These are phyloP conservation scores for Lutjanus argentimaculatus DNA, from an alignment of 2,797 vertebrate species.

Conservation along the genomic window DNA sequence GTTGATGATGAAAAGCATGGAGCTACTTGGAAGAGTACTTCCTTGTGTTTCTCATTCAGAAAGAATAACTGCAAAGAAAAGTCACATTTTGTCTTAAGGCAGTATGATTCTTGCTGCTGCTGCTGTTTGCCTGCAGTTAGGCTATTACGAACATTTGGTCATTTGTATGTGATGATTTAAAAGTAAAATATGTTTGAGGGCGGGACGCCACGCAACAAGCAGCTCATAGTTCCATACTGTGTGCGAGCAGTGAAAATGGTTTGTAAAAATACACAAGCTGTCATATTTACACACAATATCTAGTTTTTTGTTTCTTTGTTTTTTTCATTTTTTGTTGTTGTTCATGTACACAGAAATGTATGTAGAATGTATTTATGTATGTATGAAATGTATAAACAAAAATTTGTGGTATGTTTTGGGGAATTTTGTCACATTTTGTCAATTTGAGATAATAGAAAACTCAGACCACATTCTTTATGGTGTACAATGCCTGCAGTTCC, in stretches of 20 bases:
- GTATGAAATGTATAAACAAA: background rate
- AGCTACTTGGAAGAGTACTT: background rate
- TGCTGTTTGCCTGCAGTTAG: rapidly evolving
- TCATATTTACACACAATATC: background rate
- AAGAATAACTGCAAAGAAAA: background rate
- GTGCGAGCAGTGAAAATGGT: background rate
- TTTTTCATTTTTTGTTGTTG: background rate
- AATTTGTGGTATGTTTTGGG: background rate
- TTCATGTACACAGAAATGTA: background rate
- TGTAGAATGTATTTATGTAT: too few species aligned
- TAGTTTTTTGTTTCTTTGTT: background rate
- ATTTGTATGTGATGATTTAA: conserved; percentile 51
- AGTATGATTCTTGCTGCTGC: too few species aligned
- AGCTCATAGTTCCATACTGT: background rate
- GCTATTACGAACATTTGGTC: background rate
- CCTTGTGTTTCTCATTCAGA: background rate
- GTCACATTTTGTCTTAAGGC: background rate
- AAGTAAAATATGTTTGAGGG: conserved; percentile 48
- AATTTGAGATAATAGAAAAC: background rate
- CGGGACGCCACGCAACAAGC: rapidly evolving
- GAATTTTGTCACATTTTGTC: background rate
- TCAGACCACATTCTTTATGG: background rate
- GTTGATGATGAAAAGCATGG: background rate
- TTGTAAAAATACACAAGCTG: background rate
- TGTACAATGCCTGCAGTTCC: background rate